Percentiles rank a stretch among this genome's conserved stretches.
Conservation (phyloP, 2,113 vertebrate species). For the Microcebus griseorufus region DNA sequence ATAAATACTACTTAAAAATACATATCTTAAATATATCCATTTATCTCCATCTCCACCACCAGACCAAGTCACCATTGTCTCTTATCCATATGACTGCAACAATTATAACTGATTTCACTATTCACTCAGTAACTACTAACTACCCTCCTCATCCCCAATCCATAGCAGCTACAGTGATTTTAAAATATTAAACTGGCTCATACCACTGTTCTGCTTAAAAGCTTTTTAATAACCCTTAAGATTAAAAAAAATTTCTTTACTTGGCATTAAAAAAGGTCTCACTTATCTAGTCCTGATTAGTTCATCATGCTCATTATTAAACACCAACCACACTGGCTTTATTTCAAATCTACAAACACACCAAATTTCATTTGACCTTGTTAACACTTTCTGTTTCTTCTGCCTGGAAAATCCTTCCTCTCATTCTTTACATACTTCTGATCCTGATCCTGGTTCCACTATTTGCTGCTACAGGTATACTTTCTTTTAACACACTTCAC, state of each 20-base stretch:
- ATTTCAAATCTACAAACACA: background rate
- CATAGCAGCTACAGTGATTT: background rate
- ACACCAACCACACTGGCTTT: background rate
- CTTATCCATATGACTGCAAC: background rate
- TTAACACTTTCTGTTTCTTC: background rate
- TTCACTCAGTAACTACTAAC: background rate
- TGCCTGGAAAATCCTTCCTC: background rate
- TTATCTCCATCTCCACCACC: background rate
- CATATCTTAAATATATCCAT: background rate
- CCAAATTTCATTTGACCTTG: background rate
- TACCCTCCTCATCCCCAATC: background rate
- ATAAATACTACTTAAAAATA: background rate
- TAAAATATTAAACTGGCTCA: background rate
- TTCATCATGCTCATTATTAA: background rate
- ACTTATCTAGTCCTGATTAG: background rate
- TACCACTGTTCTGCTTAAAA: background rate
- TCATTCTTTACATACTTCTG: background rate
- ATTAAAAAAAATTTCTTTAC: background rate
- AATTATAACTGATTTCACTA: background rate
- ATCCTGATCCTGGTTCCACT: background rate
- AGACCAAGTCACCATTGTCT: background rate
- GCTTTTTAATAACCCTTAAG: background rate
- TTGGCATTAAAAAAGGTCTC: background rate
- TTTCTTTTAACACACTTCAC: too few species aligned
- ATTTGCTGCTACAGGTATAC: background rate